Evolutionary conservation across 2,888 invertebrate genomes (phyloP).

Genomic region (Blastobasis adustella): DNA sequence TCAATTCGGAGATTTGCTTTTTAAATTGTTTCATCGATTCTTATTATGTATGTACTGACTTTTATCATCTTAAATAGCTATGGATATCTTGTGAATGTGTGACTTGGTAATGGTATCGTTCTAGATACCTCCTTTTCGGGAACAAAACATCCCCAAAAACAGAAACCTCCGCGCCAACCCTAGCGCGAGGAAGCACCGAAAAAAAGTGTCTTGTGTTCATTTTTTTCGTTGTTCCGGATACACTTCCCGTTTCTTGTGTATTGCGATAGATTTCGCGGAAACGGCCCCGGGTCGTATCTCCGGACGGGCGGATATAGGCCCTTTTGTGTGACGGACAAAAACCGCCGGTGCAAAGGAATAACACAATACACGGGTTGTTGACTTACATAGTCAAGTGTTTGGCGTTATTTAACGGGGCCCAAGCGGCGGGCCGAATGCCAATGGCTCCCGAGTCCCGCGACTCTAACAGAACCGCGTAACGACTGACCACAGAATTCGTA

Average conservation of each 20-base stretch:
- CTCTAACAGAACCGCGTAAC: slow-evolving; percentile 27
- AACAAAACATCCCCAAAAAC: slow-evolving; percentile 4
- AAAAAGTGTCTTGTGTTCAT: slow-evolving; percentile 20
- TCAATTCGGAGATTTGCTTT: no score
- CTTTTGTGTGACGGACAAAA: slow-evolving; percentile 64
- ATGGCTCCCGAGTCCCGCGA: background rate
- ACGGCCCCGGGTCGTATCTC: slow-evolving; percentile 43
- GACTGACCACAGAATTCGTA: slow-evolving; percentile 39
- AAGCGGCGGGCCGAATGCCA: slow-evolving; percentile 14
- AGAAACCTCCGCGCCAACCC: slow-evolving; percentile 28
- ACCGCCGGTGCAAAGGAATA: slow-evolving; percentile 30
- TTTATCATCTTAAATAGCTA: no score
- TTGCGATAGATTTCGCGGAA: slow-evolving; percentile 68
- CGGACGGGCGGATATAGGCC: slow-evolving; percentile 60
- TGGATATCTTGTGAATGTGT: no score
- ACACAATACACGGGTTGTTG: slow-evolving; percentile 53
- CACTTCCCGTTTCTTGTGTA: slow-evolving; percentile 68
- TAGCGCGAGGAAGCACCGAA: slow-evolving; percentile 27
- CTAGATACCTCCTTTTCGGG: background rate
- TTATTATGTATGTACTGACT: no score
- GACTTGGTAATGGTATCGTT: no score
- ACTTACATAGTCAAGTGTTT: slow-evolving; percentile 39
- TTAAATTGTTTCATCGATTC: no score
- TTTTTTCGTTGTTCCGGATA: slow-evolving; percentile 68
- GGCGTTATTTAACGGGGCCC: slow-evolving; percentile 17